Base-by-base conservation (phyloP, 2,888 invertebrate species). In the Theodoxus fluviatilis region DNA sequence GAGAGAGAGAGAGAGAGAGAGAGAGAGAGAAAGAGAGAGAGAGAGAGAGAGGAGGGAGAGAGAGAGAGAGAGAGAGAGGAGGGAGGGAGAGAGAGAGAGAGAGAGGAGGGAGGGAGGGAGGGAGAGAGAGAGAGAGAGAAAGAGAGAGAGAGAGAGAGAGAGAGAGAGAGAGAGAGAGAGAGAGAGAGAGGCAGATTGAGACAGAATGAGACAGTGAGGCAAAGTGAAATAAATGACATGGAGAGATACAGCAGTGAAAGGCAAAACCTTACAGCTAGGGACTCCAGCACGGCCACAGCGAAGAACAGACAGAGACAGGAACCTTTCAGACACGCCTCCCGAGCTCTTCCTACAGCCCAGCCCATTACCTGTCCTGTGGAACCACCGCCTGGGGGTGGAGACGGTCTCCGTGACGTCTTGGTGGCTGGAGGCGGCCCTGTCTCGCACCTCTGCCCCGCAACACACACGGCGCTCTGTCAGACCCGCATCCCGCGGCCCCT, bases 111-210 rank as follows among this genome's bases (percentile, higher is more conserved):
- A 7, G 28, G 28, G 15, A 3, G 66, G 66, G 33, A 49, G 49
- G 35, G n/a, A 35, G 49, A 49, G n/a, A 18, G 49, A 52, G 49
- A 28, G 3, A 18, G 66, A 52, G 18, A 43, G 43, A n/a, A n/a
- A n/a, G n/a, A n/a, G n/a, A n/a, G n/a, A n/a, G n/a, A n/a, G n/a
- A n/a, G n/a, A n/a, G n/a, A n/a, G n/a, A n/a, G n/a, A 52, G 25
- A 25, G 15, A 25, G 22, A n/a, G 25, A 0, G 1, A 15, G 43
- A 31, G 43, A 1, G 25, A 40, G 0, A 33, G 4, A 18, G 40
- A 65, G 43, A 65, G 12, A 25, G 43, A 43, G 43, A 65, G 38
- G 65, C 65, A 40, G 40, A 40, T 43, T 65, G 65, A 40, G 43
- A 63, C 63, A 63, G n/a, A 33, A 63, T 15, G 4, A 33, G 37